Evolutionary conservation across 2,888 invertebrate species (phyloP), one percentile per base, ranked within the genome.

Genomic region (Oligia strigilis): DNA sequence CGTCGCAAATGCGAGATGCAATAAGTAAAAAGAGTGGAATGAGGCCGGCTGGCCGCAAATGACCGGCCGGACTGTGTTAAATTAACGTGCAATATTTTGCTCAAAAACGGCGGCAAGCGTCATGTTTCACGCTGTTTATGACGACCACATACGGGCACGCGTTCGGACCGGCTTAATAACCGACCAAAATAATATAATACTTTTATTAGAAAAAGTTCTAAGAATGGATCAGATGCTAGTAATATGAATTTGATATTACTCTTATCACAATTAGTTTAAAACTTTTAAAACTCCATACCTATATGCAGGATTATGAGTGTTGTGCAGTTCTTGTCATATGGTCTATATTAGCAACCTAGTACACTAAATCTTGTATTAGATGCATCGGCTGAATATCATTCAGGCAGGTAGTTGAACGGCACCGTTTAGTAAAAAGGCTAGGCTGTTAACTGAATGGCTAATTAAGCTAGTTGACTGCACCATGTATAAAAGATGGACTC

Each of bases 61-160:
- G 96, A 95, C 94, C 94, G 92, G 84, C 87, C 90, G 90, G 91
- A 84, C 94, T 93, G 96, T 94, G 96, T 93, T 97, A 97, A 97
- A 97, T 97, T 96, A 97, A 97, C 97, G 97, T 96, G 95, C 96
- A 95, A 94, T 96, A 96, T 96, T 96, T 96, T 96, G 95, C 95
- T 95, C 94, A 94, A 96, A 96, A 97, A 95, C 94, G 94, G 95
- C 95, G 94, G 93, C 94, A 92, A 92, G 96, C 93, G 95, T 97
- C 97, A 93, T 93, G 96, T 97, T 97, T 94, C 97, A 92, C 92
- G 89, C 92, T 93, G 93, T 95, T 95, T 95, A 95, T 94, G 93
- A 91, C 91, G 89, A 87, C 80, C 83, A 92, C 92, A 94, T 89
- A 95, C 92, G 92, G 93, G 29, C 29, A 40, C 29, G 77, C 60